phyloP scores from a whole-genome alignment of 2,888 invertebrate species.

The Campaea margaritaria region DNA sequence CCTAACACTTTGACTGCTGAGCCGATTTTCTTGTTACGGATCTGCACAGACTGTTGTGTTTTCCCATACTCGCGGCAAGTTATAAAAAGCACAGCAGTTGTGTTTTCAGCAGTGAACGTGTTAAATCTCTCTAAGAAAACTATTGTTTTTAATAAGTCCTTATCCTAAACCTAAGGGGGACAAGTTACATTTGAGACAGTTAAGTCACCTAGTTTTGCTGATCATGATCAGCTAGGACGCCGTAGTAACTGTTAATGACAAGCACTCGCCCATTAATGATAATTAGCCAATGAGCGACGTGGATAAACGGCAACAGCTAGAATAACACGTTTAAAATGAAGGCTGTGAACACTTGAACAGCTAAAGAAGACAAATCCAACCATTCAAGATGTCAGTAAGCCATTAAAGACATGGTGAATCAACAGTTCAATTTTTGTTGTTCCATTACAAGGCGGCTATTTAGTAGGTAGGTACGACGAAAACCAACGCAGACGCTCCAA shows the following conservation, averaged over 20 bases:
- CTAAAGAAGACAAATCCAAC: neutral
- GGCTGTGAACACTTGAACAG: neutral
- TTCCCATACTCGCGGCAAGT: no score
- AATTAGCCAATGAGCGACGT: neutral
- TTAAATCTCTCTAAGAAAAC: no score
- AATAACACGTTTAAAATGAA: neutral
- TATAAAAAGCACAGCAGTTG: no score
- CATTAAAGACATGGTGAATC: slow-evolving; percentile 48
- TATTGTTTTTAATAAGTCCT: no score
- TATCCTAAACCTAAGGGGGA: no score
- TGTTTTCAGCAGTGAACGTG: no score
- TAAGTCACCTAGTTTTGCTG: neutral
- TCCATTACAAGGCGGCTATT: slow-evolving; percentile 25
- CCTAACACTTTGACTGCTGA: no score
- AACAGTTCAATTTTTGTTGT: slow-evolving; percentile 62
- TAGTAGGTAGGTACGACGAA: slow-evolving; percentile 37
- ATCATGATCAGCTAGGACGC: neutral
- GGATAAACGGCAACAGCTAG: neutral
- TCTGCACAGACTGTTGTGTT: no score
- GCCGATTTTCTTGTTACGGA: no score
- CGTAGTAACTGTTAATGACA: neutral
- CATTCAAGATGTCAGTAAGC: slow-evolving; percentile 17
- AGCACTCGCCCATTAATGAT: neutral
- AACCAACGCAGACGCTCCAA: slow-evolving; percentile 47
- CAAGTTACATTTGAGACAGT: neutral